phyloP scores from a whole-genome alignment of 1,140 invertebrate genomes.

The Vanessa tameamea region DNA sequence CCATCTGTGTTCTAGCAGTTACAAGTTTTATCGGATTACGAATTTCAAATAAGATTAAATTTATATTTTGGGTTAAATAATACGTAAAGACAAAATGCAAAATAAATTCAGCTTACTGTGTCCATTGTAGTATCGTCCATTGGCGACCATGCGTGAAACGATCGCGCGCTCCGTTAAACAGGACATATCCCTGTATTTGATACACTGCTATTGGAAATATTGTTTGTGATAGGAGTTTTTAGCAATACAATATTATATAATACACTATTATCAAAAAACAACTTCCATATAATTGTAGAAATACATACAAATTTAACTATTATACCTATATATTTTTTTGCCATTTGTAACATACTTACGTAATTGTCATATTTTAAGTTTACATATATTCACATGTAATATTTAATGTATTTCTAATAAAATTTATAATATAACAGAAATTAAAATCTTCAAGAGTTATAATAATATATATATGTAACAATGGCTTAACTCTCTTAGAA shows the following conservation, averaged over 20 bases:
- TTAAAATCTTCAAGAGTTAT: no score
- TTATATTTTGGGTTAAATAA: constrained; percentile 20
- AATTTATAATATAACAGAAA: no score
- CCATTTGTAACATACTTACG: no score
- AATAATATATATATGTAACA: no score
- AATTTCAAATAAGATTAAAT: constrained; percentile 9
- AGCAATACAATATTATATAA: constrained; percentile 2
- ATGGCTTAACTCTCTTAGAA: no score
- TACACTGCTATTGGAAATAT: constrained; percentile 48
- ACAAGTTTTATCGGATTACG: neutral
- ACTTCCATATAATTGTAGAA: no score
- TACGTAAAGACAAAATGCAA: constrained; percentile 28
- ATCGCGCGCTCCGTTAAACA: constrained; percentile 57
- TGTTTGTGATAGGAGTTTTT: constrained; percentile 44
- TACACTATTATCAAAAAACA: no score
- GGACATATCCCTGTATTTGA: constrained; percentile 59
- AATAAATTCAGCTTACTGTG: constrained; percentile 33
- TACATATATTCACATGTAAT: no score
- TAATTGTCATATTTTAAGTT: no score
- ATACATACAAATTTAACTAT: no score
- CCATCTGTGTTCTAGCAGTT: constrained; percentile 45
- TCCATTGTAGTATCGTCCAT: constrained; percentile 41
- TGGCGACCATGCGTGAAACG: constrained; percentile 60
- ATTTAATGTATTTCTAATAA: no score
- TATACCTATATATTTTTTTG: no score